Evolutionary conservation across 2,113 vertebrate species (phyloP).

Genomic region (Tichodroma muraria): DNA sequence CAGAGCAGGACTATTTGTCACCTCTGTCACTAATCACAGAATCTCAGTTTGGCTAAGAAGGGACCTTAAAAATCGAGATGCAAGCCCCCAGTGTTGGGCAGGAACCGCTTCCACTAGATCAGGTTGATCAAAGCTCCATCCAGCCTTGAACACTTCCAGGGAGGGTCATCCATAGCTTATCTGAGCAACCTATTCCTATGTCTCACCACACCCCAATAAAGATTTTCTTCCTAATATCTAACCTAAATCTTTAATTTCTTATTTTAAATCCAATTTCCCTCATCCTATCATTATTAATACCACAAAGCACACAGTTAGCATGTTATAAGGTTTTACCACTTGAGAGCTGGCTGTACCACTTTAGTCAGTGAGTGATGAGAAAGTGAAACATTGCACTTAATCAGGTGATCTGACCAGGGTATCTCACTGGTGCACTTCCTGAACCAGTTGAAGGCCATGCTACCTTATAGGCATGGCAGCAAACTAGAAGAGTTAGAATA

Average conservation of each 20-base stretch:
- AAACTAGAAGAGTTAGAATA: not conserved
- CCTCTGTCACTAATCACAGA: not conserved
- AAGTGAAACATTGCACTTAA: not conserved
- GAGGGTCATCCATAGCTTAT: not conserved
- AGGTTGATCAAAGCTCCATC: not conserved
- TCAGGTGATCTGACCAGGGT: accelerated
- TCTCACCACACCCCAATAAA: not conserved
- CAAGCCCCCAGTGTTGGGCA: not conserved
- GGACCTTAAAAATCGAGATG: accelerated
- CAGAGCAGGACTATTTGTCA: not conserved
- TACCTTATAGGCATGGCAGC: not conserved
- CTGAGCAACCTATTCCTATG: not conserved
- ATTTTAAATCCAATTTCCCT: not conserved
- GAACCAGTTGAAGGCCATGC: not conserved
- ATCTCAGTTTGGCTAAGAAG: not conserved
- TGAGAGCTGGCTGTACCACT: not conserved
- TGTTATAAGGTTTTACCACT: not conserved
- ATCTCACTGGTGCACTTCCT: not conserved
- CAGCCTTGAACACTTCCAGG: not conserved
- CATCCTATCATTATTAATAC: not conserved
- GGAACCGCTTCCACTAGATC: not conserved
- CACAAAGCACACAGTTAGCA: not conserved
- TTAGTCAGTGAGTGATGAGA: not conserved
- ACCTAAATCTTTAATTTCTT: not conserved
- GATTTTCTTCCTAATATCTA: not conserved